Evolutionary conservation across 2,888 invertebrate species (phyloP).

Genomic region (Halictus ligatus): DNA sequence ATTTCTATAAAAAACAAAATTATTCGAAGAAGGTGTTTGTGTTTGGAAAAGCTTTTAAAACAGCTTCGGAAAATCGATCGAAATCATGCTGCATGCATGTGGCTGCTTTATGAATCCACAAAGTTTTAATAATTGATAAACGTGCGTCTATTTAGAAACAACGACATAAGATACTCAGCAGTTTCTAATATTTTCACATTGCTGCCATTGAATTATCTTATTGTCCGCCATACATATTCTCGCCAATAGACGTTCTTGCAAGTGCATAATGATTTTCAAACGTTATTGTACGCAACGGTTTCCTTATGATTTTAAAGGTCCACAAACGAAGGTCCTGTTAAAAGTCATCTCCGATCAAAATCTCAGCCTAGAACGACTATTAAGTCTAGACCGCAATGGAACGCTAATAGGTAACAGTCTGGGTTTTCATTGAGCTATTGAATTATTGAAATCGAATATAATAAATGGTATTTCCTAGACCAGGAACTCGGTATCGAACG

Average conservation of each 20-base stretch:
- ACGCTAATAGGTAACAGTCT: constrained; percentile 80
- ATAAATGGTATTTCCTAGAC: constrained; percentile 79
- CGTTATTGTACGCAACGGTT: background rate
- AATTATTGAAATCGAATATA: background rate
- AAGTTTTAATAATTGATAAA: background rate
- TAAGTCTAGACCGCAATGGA: constrained; percentile 81
- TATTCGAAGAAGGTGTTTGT: no score
- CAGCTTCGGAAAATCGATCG: background rate
- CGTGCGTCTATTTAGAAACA: background rate
- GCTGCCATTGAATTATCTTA: background rate
- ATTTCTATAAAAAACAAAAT: no score
- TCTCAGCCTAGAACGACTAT: constrained; percentile 75
- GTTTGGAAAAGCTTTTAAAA: background rate
- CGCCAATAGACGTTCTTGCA: background rate
- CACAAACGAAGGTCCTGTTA: constrained; percentile 72
- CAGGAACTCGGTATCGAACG: constrained; percentile 93
- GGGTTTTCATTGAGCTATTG: background rate
- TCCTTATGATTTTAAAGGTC: constrained; percentile 67
- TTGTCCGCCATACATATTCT: background rate
- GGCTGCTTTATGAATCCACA: background rate
- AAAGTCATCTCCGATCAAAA: constrained; percentile 73
- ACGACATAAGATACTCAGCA: background rate
- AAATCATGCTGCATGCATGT: background rate
- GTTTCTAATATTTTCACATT: background rate
- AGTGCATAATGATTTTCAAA: background rate